These are phyloP conservation scores for Emmelina monodactyla DNA, from an alignment of 2,888 invertebrate genomes.

Conservation along the genomic window DNA sequence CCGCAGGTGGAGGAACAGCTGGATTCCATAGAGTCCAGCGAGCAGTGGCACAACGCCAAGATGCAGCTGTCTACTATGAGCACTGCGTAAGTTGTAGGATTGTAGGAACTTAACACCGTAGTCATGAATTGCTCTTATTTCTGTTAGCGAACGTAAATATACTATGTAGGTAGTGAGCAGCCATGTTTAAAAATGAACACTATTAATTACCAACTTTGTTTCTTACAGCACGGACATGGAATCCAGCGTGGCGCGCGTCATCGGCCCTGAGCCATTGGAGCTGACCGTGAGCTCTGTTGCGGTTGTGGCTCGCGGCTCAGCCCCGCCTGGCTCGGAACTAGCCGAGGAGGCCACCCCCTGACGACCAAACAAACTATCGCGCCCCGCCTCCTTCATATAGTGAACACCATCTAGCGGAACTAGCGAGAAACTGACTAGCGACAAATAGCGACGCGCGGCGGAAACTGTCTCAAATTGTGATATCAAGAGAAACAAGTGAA, in stretches of 20 bases:
- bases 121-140: no score
- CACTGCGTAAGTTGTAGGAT: constrained; percentile 48
- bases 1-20: constrained; percentile 35
- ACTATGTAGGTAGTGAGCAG: no score
- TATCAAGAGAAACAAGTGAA: background rate
- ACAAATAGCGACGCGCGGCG: no score
- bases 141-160: no score
- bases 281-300: constrained; percentile 31
- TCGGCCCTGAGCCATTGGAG: constrained; percentile 36
- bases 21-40: constrained; percentile 56
- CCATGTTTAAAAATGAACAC: no score
- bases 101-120: no score
- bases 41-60: constrained; percentile 42
- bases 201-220: no score
- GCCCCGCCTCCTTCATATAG: background rate
- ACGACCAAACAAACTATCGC: constrained; percentile 20
- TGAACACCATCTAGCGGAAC: no score
- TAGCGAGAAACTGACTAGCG: no score
- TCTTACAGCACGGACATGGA: constrained; percentile 52
- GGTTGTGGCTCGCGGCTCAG: constrained; percentile 26
- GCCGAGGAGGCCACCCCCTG: constrained; percentile 58
- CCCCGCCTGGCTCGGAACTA: constrained; percentile 31
- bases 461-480: background rate
- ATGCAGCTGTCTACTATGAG: constrained; percentile 45
- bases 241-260: constrained; percentile 51